These are phyloP conservation scores for Hyposoter dolosus DNA, from an alignment of 2,888 invertebrate species.

Conservation along the genomic window DNA sequence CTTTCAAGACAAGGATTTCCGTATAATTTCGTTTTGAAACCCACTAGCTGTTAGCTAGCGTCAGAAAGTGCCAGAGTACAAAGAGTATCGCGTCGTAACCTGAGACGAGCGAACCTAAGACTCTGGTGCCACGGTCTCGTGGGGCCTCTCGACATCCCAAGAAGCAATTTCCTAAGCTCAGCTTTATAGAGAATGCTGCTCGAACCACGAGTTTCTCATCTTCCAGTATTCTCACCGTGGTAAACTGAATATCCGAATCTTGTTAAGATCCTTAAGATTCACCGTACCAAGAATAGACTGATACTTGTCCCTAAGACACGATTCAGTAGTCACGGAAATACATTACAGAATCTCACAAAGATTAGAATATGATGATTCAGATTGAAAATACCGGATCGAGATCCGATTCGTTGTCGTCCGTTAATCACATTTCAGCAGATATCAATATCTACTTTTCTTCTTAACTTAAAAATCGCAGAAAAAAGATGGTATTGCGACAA, in stretches of 20 bases:
- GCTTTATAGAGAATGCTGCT: slow-evolving; percentile 40
- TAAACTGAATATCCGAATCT: slow-evolving; percentile 71
- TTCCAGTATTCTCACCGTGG: slow-evolving; percentile 31
- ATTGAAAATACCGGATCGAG: not conserved
- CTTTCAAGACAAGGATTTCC: slow-evolving; percentile 4
- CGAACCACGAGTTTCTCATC: slow-evolving; percentile 4
- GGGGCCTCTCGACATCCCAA: slow-evolving; percentile 68
- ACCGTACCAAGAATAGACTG: slow-evolving; percentile 62
- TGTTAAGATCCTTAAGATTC: slow-evolving; percentile 53
- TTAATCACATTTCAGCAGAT: not conserved
- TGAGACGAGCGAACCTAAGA: not conserved
- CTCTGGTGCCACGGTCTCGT: slow-evolving; percentile 46
- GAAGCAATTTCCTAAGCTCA: slow-evolving; percentile 74
- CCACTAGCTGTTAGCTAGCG: not conserved
- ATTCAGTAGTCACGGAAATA: slow-evolving; percentile 38
- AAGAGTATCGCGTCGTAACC: slow-evolving; percentile 5
- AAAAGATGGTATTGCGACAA: not conserved
- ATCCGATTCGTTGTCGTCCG: not conserved
- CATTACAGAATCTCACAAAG: not conserved
- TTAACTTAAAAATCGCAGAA: not conserved
- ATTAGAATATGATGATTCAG: not conserved
- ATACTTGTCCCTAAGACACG: slow-evolving; percentile 13
- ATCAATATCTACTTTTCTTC: not conserved
- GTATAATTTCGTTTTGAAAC: slow-evolving; percentile 30
- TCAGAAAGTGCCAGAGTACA: slow-evolving; percentile 1